Evolutionary conservation across 2,113 vertebrate species (phyloP).

Genomic region (Atlantisia rogersi): DNA sequence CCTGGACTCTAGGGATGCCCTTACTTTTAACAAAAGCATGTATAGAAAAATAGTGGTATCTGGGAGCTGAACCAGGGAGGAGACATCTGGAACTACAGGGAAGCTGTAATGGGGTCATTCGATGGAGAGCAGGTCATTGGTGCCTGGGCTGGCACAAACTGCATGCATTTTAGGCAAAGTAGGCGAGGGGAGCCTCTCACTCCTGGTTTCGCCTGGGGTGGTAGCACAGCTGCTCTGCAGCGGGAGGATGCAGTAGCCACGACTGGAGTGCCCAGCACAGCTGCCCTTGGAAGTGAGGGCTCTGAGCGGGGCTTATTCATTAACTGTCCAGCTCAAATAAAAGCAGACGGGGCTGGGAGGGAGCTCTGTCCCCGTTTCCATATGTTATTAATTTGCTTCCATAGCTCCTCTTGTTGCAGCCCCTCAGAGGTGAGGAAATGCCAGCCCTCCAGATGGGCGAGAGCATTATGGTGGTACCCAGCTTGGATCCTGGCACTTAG

Average conservation of each 20-base stretch:
- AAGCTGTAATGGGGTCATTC: background rate
- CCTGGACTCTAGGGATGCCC: background rate
- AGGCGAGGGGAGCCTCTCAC: background rate
- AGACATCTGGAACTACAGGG: background rate
- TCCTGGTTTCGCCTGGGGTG: background rate
- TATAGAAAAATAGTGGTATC: background rate
- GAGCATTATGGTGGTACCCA: background rate
- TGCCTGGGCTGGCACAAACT: accelerated
- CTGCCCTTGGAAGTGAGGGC: background rate
- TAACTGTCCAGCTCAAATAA: background rate
- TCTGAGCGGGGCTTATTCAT: background rate
- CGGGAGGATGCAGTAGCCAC: background rate
- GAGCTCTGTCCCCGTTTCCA: background rate
- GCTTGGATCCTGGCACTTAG: background rate
- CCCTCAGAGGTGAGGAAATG: no score
- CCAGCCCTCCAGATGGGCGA: background rate
- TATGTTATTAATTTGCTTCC: background rate
- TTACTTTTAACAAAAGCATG: background rate
- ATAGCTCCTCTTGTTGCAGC: background rate
- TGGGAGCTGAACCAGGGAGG: background rate
- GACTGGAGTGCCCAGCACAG: background rate
- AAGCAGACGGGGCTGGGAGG: background rate
- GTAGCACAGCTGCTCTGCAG: accelerated
- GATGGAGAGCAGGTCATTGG: accelerated
- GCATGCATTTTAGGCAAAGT: background rate